A percentile compares a stretch with the other conserved stretches of the same genome.
Evolutionary conservation across 1,140 invertebrate genomes (phyloP).

Genomic region (Trypoxylus dichotomus): DNA sequence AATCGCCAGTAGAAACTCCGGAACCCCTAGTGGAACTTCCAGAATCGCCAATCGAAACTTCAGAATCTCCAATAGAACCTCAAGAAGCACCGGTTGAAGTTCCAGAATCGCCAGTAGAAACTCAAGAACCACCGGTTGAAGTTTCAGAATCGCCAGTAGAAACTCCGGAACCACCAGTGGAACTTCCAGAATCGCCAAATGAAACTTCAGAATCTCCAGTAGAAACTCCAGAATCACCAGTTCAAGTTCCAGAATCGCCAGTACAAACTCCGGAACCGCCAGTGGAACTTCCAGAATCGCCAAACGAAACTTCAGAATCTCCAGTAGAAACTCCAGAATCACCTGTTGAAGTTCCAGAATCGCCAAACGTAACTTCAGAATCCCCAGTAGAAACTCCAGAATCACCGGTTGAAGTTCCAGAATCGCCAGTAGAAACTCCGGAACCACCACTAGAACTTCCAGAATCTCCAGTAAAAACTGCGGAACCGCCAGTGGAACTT

Average conservation of each 20-base stretch:
- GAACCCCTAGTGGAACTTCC: background rate
- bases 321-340: constrained; percentile 12
- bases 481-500: constrained; percentile 34
- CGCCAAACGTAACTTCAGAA: constrained; percentile 8
- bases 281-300: constrained; percentile 22
- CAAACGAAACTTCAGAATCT: constrained; percentile 25
- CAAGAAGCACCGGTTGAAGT: no score
- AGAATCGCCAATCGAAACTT: constrained; percentile 35
- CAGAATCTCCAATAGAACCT: background rate
- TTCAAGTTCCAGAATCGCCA: background rate
- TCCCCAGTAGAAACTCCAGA: background rate
- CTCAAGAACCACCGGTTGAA: constrained; percentile 28
- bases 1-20: background rate
- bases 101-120: constrained; percentile 29
- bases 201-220: constrained; percentile 30
- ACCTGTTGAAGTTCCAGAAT: constrained; percentile 6
- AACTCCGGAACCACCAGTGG: background rate
- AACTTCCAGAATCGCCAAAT: background rate
- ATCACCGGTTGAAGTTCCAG: background rate
- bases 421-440: background rate
- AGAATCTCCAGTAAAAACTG: background rate
- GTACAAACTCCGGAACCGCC: background rate
- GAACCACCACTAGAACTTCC: background rate
- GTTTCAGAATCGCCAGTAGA: background rate
- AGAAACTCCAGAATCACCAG: constrained; percentile 18